Evolutionary conservation across 2,113 vertebrate species (phyloP).

Genomic region (Lycaon pictus): DNA sequence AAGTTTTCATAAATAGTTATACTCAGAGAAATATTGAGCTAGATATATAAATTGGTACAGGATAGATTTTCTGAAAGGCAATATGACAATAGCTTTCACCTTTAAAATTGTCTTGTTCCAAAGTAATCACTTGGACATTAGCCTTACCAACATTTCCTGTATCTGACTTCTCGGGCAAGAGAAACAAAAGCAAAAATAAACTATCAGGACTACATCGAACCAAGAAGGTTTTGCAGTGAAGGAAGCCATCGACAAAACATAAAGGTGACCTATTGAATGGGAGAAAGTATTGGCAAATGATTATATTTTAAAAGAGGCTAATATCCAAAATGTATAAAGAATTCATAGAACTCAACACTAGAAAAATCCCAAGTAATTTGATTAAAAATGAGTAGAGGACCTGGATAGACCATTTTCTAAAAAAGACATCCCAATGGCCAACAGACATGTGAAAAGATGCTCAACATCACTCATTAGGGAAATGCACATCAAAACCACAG

Average conservation of each 20-base stretch:
- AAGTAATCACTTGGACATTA: neutral
- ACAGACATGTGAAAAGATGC: neutral
- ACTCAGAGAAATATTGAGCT: neutral
- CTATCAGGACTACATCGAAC: neutral
- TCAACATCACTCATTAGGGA: neutral
- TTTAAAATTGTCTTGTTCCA: neutral
- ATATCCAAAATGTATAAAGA: neutral
- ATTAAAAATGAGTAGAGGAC: neutral
- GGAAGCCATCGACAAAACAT: neutral
- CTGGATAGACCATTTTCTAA: neutral
- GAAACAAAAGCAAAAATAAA: neutral
- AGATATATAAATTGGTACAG: neutral
- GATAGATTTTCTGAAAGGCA: conserved; percentile 32
- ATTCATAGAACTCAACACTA: neutral
- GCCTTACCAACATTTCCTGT: neutral
- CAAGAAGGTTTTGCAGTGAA: neutral
- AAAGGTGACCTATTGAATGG: neutral
- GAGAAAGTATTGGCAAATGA: neutral
- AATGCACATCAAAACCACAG: neutral
- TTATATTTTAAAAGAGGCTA: neutral
- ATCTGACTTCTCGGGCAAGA: neutral
- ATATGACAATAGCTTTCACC: neutral
- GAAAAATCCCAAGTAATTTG: neutral
- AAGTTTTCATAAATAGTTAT: neutral
- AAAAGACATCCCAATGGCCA: neutral